Base-by-base conservation (phyloP, 2,113 vertebrate genomes). In the Oncorhynchus kisutch region DNA sequence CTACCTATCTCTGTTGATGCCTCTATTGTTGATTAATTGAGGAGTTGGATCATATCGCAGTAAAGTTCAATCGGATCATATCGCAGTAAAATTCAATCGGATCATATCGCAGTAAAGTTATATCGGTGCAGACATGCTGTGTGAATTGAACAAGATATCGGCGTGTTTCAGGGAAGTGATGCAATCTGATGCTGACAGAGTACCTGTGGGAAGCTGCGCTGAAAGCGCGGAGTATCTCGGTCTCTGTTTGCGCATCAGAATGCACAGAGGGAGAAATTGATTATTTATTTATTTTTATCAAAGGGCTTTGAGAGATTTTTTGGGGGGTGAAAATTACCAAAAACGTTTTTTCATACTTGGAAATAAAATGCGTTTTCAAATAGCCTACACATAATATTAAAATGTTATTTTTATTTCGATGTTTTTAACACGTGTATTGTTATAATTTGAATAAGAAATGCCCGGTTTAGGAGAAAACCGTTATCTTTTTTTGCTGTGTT, bases 151-250 rank as follows among this genome's bases (percentile, higher is more conserved):
- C 76, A 82, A 78, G 80, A 34, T 62, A 80, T 45, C 39, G 39
- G 39, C 39, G 9, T 11, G 39, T 45, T 45, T 82, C 27, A 39
- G 79, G 7, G 59, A 22, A 83, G 86, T 91, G 89, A 89, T 80
- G 89, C 84, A 86, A 88, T 75, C 67, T 4, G 84, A 88, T 69
- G 8, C 81, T 85, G 83, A 86, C 81, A 70, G 71, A 67, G 84
- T 76, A 83, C 54, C 72, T 87, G 75, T 90, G 88, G 89, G 89
- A 82, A 84, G 75, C 74, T 34, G 70, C 4, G 84, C 77, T 84
- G 59, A 84, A 88, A 84, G 83, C 78, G 67, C 5, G 73, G 80
- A 87, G 81, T 85, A 83, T 20, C 16, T 57, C 18, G 13, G 5
- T 20, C 59, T 20, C 7, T 62, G 12, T 62, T 5, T 62, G 20